Evolutionary conservation across 2,888 invertebrate genomes (phyloP), one percentile per base, ranked within the genome.

Genomic region (Rotaria socialis): DNA sequence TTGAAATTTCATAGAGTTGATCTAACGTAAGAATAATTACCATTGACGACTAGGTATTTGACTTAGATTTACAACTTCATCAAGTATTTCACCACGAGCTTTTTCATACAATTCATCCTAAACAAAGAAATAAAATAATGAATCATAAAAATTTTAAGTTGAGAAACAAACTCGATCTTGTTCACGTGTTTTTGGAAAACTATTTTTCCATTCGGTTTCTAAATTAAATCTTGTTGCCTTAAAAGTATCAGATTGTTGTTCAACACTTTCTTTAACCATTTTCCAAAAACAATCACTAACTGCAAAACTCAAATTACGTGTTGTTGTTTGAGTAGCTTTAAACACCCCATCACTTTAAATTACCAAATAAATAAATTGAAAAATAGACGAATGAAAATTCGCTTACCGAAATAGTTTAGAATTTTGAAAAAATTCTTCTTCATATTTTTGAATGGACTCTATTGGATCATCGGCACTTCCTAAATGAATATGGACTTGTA

Each of bases 141-240:
- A 8, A 27, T 8, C 19, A 6, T 35, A 7, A 67, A 35, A 6
- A 16, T 50, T 0, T 3, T 1, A 16, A 2, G 35, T 35, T 35
- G 35, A 67, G 11, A 27, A 67, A 67, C 67, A 27, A 88, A 92
- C 92, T 88, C 97, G 93, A 90, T 98, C 97, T 87, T 97, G 93
- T 91, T 99, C 97, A 52, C 99, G 93, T 85, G 96, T 92, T 89
- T 96, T 94, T 7, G 98, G 97, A 90, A 96, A 99, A 88, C 95
- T 97, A 91, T 99, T 99, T 92, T 98, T 98, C 99, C 99, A 99
- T 92, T 99, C 99, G 0, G 98, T 97, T 93, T 99, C 99, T 87
- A 99, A 93, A 92, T 99, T 99, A 91, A 97, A 99, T 88, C 98
- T 89, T 47, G 91, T 91, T 47, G 92, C 92, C 91, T 88, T 85